phyloP scores from a whole-genome alignment of 2,797 vertebrate genomes.

The Monodelphis domestica region DNA sequence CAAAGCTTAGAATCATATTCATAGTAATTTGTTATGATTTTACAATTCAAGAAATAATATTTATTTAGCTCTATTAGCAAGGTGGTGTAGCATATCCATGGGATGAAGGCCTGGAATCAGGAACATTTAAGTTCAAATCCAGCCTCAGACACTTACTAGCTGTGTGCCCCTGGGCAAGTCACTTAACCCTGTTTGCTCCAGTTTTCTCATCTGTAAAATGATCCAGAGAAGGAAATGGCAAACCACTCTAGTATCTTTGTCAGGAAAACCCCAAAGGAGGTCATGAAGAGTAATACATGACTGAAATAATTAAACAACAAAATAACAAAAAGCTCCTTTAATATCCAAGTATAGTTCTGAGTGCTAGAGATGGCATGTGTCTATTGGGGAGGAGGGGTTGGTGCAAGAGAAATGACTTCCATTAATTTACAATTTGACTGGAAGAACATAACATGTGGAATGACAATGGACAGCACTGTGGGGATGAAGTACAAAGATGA shows the following conservation, averaged over 20 bases:
- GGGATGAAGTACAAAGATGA: not conserved
- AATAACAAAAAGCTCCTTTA: not conserved
- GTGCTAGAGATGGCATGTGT: not conserved
- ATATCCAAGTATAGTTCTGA: not conserved
- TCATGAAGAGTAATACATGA: not conserved
- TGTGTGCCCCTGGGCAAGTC: not conserved
- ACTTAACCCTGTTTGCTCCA: not conserved
- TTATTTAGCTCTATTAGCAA: not conserved
- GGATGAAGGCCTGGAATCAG: not conserved
- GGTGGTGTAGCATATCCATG: too few relatives aligned
- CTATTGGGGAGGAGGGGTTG: rapidly evolving
- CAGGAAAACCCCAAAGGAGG: not conserved
- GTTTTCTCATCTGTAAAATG: not conserved
- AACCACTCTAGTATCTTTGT: not conserved
- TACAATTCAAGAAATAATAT: rapidly evolving
- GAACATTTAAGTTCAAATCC: not conserved
- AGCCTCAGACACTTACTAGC: not conserved
- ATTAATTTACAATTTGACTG: not conserved
- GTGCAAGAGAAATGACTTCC: not conserved
- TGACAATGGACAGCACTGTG: not conserved
- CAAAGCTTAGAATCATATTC: not conserved
- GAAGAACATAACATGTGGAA: not conserved
- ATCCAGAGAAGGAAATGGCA: not conserved
- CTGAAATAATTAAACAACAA: not conserved
- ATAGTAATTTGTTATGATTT: not conserved